These are phyloP conservation scores for Gadopsis marmoratus DNA, from an alignment of 2,797 vertebrate species.

Conservation along the genomic window DNA sequence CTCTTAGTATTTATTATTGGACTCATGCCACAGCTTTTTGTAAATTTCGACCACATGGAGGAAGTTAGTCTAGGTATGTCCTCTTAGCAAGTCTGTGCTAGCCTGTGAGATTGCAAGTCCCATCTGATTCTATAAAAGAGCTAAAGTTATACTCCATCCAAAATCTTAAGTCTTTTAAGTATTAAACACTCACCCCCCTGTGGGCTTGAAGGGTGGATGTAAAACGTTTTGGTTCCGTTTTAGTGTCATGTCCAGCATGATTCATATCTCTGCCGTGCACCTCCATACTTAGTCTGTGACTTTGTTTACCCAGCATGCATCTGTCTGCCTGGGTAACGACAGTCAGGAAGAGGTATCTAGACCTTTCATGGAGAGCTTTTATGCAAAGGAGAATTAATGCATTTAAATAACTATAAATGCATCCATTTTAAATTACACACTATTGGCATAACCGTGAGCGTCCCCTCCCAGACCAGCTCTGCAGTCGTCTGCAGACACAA, in stretches of 20 bases:
- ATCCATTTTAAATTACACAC: conserved; percentile 3
- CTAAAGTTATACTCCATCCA: conserved; percentile 12
- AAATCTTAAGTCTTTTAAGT: background rate
- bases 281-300: background rate
- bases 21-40: conserved; percentile 25
- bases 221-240: background rate
- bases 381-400: background rate
- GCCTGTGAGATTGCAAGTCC: conserved; percentile 41
- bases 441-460: background rate
- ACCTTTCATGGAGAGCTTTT: background rate
- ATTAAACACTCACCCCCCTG: background rate
- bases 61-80: conserved; percentile 30
- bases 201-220: background rate
- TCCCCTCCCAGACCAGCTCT: background rate
- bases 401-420: background rate
- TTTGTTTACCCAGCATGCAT: conserved; percentile 12
- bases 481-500: too few species aligned
- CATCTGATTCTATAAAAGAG: conserved; percentile 40
- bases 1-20: conserved; percentile 33
- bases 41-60: conserved; percentile 27
- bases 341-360: background rate
- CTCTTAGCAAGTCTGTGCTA: conserved; percentile 44
- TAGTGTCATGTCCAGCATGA: background rate
- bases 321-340: background rate
- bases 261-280: background rate